These are phyloP conservation scores for Passer montanus DNA, from an alignment of 2,113 vertebrate genomes.

Conservation along the genomic window DNA sequence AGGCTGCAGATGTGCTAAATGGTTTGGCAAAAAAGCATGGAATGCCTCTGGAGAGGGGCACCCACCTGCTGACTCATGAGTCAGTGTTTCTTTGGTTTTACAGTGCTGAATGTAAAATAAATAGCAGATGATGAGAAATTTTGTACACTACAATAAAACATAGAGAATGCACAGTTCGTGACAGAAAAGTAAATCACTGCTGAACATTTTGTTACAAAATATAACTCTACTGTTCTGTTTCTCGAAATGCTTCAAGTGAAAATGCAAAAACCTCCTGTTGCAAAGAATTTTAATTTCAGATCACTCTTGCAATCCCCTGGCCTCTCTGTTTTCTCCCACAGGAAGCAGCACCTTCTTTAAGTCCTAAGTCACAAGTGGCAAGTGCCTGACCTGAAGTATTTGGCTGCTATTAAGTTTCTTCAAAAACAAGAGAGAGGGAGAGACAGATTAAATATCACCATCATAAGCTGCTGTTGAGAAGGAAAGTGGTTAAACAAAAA, in stretches of 20 bases:
- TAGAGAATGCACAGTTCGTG: not conserved
- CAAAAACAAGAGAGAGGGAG: not conserved
- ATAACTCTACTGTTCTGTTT: not conserved
- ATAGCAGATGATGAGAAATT: conserved; percentile 40
- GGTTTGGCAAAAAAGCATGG: conserved; percentile 32
- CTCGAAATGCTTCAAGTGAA: conserved; percentile 3
- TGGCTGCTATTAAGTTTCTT: not conserved
- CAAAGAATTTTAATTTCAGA: conserved; percentile 41
- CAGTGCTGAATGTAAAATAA: conserved; percentile 46
- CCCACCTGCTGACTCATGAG: conserved; percentile 38
- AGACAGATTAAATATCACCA: not conserved
- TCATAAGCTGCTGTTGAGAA: not conserved
- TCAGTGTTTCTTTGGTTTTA: conserved; percentile 38
- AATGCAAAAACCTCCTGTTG: not conserved
- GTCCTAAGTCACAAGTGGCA: not conserved
- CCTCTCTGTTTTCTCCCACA: not conserved
- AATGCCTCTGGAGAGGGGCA: conserved; percentile 36
- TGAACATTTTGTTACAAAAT: conserved; percentile 16
- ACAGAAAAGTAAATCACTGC: conserved; percentile 25
- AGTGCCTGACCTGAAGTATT: conserved; percentile 21
- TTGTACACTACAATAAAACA: conserved; percentile 16
- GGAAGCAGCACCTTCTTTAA: not conserved
- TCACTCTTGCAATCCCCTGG: not conserved
- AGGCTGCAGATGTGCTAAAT: conserved; percentile 57
- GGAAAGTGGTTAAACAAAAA: not conserved